Percentiles rank a stretch among this genome's conserved stretches.
Evolutionary conservation across 2,888 invertebrate genomes (phyloP).

Genomic region (Lomographa bimaculata): DNA sequence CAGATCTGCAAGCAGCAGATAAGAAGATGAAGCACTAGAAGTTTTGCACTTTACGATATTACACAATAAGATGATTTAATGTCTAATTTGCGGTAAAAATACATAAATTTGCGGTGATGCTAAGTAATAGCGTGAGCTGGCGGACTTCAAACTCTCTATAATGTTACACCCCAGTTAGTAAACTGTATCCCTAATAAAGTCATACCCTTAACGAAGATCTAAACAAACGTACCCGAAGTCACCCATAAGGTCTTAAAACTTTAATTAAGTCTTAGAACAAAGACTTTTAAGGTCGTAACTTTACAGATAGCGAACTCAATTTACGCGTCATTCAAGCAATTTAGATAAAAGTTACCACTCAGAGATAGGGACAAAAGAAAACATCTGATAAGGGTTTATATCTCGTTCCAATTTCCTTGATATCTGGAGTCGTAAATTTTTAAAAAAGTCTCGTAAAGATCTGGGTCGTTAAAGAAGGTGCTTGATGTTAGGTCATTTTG

Average conservation of each 20-base stretch:
- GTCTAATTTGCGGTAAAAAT: no score
- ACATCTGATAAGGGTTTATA: slow-evolving; percentile 29
- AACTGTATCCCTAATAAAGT: no score
- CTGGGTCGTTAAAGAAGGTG: slow-evolving; percentile 26
- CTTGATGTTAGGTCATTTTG: slow-evolving; percentile 32
- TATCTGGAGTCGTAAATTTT: slow-evolving; percentile 31
- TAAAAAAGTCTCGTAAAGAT: slow-evolving; percentile 30
- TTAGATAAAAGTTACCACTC: slow-evolving; percentile 31
- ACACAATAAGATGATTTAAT: no score
- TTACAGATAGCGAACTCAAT: slow-evolving; percentile 18
- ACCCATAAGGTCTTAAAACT: slow-evolving; percentile 5
- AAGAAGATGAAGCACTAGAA: no score
- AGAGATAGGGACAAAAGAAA: slow-evolving; percentile 29
- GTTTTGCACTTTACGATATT: no score
- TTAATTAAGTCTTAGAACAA: slow-evolving; percentile 20
- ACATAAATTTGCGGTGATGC: no score
- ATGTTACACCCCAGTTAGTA: no score
- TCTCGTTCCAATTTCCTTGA: slow-evolving; percentile 31
- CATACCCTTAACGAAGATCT: no score
- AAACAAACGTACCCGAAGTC: not conserved
- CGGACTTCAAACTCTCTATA: no score
- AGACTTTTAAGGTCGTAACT: slow-evolving; percentile 18
- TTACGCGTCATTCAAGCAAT: slow-evolving; percentile 27
- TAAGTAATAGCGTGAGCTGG: no score
- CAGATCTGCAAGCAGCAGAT: no score